Percentiles rank a stretch among this genome's conserved stretches.
Evolutionary conservation across 2,888 invertebrate species (phyloP).

Genomic region (Drosophila anomalata): DNA sequence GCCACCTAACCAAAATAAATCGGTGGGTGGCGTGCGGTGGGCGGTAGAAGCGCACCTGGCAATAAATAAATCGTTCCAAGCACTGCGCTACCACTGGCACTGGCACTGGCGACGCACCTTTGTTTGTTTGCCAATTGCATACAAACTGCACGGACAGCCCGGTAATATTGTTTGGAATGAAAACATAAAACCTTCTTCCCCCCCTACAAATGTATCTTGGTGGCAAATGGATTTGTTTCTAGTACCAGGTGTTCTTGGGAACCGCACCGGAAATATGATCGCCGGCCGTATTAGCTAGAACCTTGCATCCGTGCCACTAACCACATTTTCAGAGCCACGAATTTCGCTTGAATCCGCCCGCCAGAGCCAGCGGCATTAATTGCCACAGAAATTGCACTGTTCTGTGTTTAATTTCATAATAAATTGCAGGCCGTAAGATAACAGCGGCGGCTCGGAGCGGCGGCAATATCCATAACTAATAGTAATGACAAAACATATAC

Average conservation of each 20-base stretch:
- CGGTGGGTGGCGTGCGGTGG: constrained; percentile 9
- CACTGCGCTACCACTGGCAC: neutral
- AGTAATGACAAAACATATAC: neutral
- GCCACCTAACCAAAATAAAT: constrained; percentile 50
- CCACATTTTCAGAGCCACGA: constrained; percentile 10
- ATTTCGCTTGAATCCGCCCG: constrained; percentile 8
- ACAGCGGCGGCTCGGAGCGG: no score
- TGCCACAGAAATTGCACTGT: no score
- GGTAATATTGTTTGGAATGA: constrained; percentile 26
- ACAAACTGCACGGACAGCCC: neutral
- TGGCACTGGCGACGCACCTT: constrained; percentile 10
- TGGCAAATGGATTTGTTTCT: constrained; percentile 6
- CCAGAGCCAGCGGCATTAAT: neutral
- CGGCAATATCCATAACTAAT: no score
- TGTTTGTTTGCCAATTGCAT: constrained; percentile 6
- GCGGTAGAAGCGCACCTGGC: constrained; percentile 18
- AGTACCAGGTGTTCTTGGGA: neutral
- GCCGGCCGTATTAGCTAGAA: neutral
- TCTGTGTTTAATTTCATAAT: no score
- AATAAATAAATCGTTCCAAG: constrained; percentile 24
- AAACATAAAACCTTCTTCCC: no score
- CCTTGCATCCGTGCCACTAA: neutral
- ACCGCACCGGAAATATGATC: constrained; percentile 3
- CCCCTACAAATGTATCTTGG: constrained; percentile 25
- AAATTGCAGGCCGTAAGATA: constrained; percentile 3